Conservation (phyloP, 35 echinoderm and acorn worm species). For the Apostichopus californicus region DNA sequence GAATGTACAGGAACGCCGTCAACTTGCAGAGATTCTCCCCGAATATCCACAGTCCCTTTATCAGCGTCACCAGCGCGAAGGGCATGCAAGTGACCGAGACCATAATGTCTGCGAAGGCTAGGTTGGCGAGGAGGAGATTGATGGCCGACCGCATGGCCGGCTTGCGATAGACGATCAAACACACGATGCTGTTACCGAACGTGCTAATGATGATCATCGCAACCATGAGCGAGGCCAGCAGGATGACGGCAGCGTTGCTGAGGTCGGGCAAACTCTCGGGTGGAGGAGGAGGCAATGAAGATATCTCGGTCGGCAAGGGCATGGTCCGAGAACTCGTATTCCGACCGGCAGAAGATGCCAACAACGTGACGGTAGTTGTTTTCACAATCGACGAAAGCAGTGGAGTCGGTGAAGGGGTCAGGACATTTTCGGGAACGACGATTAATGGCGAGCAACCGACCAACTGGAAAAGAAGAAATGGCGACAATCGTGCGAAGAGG, state of each 20-base stretch:
- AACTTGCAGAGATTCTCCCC: constrained; percentile 70
- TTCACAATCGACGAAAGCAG: neutral
- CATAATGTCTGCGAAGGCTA: constrained; percentile 98
- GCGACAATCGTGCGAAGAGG: neutral
- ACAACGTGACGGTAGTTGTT: neutral
- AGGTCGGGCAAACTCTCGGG: neutral
- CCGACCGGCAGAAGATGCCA: neutral
- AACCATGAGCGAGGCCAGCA: constrained; percentile 70
- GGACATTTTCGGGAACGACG: neutral
- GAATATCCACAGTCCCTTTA: constrained; percentile 64
- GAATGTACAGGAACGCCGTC: constrained; percentile 79
- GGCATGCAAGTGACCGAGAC: constrained; percentile 86
- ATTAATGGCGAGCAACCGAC: neutral
- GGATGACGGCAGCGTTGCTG: constrained; percentile 52
- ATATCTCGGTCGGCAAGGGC: neutral
- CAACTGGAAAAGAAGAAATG: neutral
- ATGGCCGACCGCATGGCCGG: constrained; percentile 98
- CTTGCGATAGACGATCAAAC: constrained; percentile 97
- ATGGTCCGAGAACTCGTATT: neutral
- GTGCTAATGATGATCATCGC: constrained; percentile 86
- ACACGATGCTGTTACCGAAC: constrained; percentile 96
- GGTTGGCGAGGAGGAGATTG: constrained; percentile 96
- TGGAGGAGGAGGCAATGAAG: neutral
- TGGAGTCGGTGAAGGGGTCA: neutral
- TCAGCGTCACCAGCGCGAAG: constrained; percentile 75